Conservation (phyloP, 1,140 invertebrate species). For the Drosophila albomicans region DNA sequence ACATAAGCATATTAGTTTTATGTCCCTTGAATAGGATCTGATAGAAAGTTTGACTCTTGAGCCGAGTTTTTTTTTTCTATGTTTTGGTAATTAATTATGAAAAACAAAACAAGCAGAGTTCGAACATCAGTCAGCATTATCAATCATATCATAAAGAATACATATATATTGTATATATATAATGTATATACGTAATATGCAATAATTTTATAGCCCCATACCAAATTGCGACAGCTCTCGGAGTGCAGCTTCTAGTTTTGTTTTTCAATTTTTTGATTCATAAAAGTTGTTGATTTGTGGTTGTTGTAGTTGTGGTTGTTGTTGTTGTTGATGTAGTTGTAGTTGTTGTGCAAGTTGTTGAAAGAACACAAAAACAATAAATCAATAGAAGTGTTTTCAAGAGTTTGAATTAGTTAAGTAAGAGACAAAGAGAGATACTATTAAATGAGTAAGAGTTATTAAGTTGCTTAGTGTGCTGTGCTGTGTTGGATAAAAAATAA, state of each 20-base stretch:
- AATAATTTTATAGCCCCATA: conserved; percentile 68
- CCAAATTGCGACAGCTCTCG: conserved; percentile 85
- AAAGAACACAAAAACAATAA: conserved; percentile 63
- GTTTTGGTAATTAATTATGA: conserved; percentile 43
- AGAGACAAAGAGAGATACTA: conserved; percentile 3
- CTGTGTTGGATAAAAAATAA: conserved; percentile 34
- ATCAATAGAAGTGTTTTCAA: conserved; percentile 39
- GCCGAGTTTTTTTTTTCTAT: conserved; percentile 5
- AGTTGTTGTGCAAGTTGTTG: conserved; percentile 48
- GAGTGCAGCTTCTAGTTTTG: conserved; percentile 84
- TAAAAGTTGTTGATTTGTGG: conserved; percentile 44
- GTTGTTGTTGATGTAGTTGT: conserved; percentile 39
- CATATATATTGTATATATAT: conserved; percentile 47
- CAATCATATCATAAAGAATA: conserved; percentile 49
- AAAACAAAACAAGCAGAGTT: conserved; percentile 68
- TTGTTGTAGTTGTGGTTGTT: conserved; percentile 35
- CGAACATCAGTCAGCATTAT: conserved; percentile 62
- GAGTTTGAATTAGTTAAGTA: conserved; percentile 32
- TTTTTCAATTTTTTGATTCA: conserved; percentile 51
- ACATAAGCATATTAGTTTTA: conserved; percentile 4
- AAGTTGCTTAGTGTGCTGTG: conserved; percentile 38
- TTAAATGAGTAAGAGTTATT: not conserved
- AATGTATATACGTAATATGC: conserved; percentile 30
- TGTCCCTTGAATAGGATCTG: conserved; percentile 6
- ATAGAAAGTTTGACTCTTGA: conserved; percentile 7